These are phyloP conservation scores for Danio aesculapii DNA, from an alignment of 2,797 vertebrate species.

Conservation along the genomic window DNA sequence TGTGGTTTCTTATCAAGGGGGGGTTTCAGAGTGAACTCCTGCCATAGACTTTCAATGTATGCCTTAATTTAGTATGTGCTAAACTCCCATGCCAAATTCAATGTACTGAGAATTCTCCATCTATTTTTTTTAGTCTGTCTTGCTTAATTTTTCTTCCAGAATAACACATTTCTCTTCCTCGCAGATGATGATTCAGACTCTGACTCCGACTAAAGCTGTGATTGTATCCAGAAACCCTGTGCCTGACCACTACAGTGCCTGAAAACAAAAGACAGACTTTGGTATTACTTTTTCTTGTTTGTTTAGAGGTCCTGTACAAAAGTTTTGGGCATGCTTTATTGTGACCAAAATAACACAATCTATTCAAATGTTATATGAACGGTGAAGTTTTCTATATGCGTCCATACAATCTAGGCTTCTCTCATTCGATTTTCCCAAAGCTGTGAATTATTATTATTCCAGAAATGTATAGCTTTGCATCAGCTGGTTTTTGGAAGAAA, in stretches of 20 bases:
- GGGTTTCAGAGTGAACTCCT: not conserved
- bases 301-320: not conserved
- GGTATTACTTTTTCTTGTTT: not conserved
- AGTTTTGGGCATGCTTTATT: not conserved
- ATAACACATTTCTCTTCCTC: constrained; percentile 66
- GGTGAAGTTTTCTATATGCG: not conserved
- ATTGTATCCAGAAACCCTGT: not conserved
- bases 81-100: not conserved
- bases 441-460: constrained; percentile 29
- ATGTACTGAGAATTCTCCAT: not conserved
- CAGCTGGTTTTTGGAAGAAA: not conserved
- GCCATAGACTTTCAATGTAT: not conserved
- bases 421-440: constrained; percentile 8
- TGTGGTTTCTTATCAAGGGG: not conserved
- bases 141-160: constrained; percentile 8
- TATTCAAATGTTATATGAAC: constrained; percentile 1
- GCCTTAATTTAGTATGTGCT: no score
- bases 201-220: constrained; percentile 85
- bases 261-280: constrained; percentile 18
- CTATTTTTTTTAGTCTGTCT: not conserved
- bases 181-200: constrained; percentile 87
- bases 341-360: not conserved
- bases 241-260: constrained; percentile 34
- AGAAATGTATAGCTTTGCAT: not conserved
- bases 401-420: not conserved